Conservation (phyloP, 2,888 invertebrate genomes). For the Dicyrtoma fusca region DNA sequence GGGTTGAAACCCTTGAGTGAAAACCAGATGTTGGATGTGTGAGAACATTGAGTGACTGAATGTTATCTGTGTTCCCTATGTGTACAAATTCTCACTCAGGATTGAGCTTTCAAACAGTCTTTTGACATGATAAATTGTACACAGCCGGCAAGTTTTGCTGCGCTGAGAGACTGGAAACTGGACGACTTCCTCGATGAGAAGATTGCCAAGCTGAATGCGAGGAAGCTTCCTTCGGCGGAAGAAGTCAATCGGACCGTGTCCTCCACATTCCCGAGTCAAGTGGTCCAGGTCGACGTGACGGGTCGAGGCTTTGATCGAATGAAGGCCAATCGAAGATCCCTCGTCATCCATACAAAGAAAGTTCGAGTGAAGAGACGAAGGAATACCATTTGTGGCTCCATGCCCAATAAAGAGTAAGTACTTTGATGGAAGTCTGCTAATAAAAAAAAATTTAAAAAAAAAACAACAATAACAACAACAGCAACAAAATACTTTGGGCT, state of each 20-base stretch:
- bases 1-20: slow-evolving; percentile 4
- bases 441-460: too few species aligned
- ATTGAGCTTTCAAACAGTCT: background rate
- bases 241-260: slow-evolving; percentile 49
- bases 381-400: slow-evolving; percentile 56
- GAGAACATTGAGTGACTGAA: slow-evolving; percentile 3
- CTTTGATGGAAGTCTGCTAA: too few species aligned
- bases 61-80: too few species aligned
- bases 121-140: background rate
- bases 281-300: slow-evolving; percentile 55
- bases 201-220: slow-evolving; percentile 51
- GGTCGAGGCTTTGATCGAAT: slow-evolving; percentile 56
- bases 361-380: slow-evolving; percentile 54
- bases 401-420: slow-evolving; percentile 57
- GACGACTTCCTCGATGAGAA: slow-evolving; percentile 56
- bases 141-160: slow-evolving; percentile 56
- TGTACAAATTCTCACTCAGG: background rate
- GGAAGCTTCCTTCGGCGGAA: slow-evolving; percentile 49
- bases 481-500: too few species aligned
- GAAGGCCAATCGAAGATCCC: slow-evolving; percentile 55
- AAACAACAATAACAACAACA: too few species aligned
- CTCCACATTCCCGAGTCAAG: slow-evolving; percentile 53
- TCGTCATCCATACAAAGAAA: slow-evolving; percentile 56
- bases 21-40: slow-evolving; percentile 31
- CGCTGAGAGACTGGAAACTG: slow-evolving; percentile 56